Evolutionary conservation across 2,797 vertebrate genomes (phyloP).

Genomic region (Furcifer pardalis): DNA sequence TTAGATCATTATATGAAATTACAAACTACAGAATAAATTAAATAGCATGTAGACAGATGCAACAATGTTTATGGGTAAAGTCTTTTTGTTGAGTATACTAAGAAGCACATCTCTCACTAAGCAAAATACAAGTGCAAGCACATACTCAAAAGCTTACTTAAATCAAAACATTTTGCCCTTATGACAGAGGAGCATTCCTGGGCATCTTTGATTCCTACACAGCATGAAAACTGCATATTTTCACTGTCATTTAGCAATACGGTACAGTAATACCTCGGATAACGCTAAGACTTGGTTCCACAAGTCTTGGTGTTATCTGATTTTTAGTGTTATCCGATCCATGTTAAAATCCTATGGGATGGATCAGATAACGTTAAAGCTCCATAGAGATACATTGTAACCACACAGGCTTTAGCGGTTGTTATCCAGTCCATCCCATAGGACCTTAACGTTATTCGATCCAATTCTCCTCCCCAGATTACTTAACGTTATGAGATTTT

Average conservation of each 20-base stretch:
- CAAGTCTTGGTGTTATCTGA: too few relatives aligned
- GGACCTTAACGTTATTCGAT: too few relatives aligned
- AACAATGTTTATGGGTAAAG: constrained; percentile 19
- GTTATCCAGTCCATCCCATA: too few relatives aligned
- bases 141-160: constrained; percentile 4
- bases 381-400: too few relatives aligned
- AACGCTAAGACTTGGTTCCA: too few relatives aligned
- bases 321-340: too few relatives aligned
- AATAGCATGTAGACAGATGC: constrained; percentile 6
- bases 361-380: too few relatives aligned
- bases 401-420: too few relatives aligned
- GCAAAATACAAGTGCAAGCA: background rate
- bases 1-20: constrained; percentile 28
- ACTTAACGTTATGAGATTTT: too few relatives aligned
- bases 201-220: background rate
- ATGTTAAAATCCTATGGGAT: too few relatives aligned
- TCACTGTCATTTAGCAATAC: background rate
- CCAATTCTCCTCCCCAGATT: too few relatives aligned
- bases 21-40: constrained; percentile 35
- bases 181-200: constrained; percentile 31
- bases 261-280: too few relatives aligned
- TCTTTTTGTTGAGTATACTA: constrained; percentile 3
- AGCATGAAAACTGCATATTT: background rate
- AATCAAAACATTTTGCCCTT: background rate
- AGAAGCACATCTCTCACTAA: constrained; percentile 2